Evolutionary conservation across 2,888 invertebrate genomes (phyloP).

Genomic region (Pristionchus japonicus): DNA sequence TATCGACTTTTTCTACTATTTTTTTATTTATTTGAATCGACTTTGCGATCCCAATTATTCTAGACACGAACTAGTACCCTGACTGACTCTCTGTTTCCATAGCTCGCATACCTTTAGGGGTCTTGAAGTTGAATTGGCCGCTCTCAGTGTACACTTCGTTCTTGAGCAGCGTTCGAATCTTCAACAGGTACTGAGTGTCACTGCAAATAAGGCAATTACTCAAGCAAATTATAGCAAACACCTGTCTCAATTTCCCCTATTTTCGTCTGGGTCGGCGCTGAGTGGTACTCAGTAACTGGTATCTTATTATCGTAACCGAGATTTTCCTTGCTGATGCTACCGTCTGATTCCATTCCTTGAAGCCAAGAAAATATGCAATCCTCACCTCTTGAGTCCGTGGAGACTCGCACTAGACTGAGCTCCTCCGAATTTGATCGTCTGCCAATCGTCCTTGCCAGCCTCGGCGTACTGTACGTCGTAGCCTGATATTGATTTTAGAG

Average conservation of each 20-base stretch:
- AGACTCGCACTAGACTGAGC: slow-evolving; percentile 63
- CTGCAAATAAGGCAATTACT: slow-evolving; percentile 56
- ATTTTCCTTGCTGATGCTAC: no score
- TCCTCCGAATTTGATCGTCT: slow-evolving; percentile 67
- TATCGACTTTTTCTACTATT: no score
- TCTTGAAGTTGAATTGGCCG: slow-evolving; percentile 67
- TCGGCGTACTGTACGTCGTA: slow-evolving; percentile 71
- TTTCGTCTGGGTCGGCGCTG: not conserved
- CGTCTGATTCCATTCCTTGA: no score
- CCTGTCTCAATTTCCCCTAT: not conserved
- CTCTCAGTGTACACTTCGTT: slow-evolving; percentile 69
- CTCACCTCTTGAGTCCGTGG: slow-evolving; percentile 67
- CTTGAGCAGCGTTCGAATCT: slow-evolving; percentile 66
- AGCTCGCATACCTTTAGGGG: no score
- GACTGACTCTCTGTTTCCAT: no score
- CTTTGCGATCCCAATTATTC: no score
- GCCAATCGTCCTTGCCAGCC: slow-evolving; percentile 61
- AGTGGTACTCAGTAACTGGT: not conserved
- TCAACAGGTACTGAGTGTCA: slow-evolving; percentile 71
- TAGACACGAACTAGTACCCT: no score
- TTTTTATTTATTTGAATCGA: no score
- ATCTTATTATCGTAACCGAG: no score
- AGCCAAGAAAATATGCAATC: not conserved
- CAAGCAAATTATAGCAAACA: not conserved
- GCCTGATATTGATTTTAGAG: no score